Evolutionary conservation across 2,888 invertebrate genomes (phyloP), one percentile per base, ranked within the genome.

Genomic region (Aspidapion aeneum): DNA sequence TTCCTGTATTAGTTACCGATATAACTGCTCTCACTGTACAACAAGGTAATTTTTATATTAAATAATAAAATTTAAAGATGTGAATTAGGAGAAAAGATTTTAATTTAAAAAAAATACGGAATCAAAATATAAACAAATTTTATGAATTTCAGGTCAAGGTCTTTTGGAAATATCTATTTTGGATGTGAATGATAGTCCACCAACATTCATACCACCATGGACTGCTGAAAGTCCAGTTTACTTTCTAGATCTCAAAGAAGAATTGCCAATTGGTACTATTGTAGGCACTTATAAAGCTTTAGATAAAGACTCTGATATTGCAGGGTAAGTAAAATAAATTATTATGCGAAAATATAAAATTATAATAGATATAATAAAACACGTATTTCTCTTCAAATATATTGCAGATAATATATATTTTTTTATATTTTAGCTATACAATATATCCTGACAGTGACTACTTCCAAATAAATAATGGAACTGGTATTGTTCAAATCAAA

Each of bases 241-340:
- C 68, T 82, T 82, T 57, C 79, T 90, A 60, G 86, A 88, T 75
- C 83, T 94, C 71, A 84, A 88, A 60, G 95, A 96, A 77, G 95
- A 94, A 74, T 90, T 92, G 74, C 92, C 94, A 0, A 77, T 88
- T 0, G 94, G 93, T 7, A 88, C 92, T 0, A 82, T 90, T 7
- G 86, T 95, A 1, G 86, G 88, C 51, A 91, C 90, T 0, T 88
- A 91, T 73, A 85, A 86, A 16, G 94, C 94, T 0, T 87, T 86
- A 0, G 96, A 96, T 75, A 85, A 84, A 64, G 94, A 95, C 72
- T 93, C 94, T 0, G 90, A 90, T 58, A 90, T 94, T 68, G 88
- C 91, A 0, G 87, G 88, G 63, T 35, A 35, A 35, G 5, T 35
- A 35, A 35, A 35, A 35, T 35, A 35, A 35, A 35, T 35, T 35